Conservation (phyloP, 1,140 invertebrate genomes). For the Manduca sexta region DNA sequence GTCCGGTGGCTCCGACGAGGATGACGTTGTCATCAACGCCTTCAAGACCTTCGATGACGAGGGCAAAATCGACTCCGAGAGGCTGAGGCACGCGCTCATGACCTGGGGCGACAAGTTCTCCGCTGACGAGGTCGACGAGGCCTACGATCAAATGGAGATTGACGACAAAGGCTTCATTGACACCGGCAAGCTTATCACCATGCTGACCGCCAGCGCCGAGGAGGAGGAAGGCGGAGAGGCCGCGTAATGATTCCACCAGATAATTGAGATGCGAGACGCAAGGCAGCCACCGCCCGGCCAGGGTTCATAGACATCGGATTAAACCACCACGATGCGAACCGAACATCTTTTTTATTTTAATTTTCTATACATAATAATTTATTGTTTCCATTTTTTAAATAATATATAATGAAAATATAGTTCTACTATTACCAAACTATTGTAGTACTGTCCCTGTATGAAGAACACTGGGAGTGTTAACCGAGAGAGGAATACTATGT, state of each 20-base stretch:
- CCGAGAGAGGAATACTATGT: conserved; percentile 50
- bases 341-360: conserved; percentile 55
- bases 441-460: conserved; percentile 49
- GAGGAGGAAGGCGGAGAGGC: conserved; percentile 81
- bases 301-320: conserved; percentile 40
- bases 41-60: conserved; percentile 96
- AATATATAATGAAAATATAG: conserved; percentile 73
- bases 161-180: conserved; percentile 95
- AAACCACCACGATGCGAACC: conserved; percentile 48
- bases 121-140: conserved; percentile 93
- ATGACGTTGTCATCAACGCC: conserved; percentile 94
- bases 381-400: conserved; percentile 73
- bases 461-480: background rate
- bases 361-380: conserved; percentile 61
- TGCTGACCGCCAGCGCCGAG: conserved; percentile 88
- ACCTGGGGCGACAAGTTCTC: conserved; percentile 98
- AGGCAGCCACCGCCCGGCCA: conserved; percentile 32
- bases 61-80: conserved; percentile 91
- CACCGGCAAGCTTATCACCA: conserved; percentile 88
- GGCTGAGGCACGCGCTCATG: conserved; percentile 94
- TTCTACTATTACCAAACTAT: conserved; percentile 58
- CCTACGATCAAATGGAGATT: conserved; percentile 96
- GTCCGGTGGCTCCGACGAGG: conserved; percentile 89
- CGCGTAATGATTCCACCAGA: conserved; percentile 65
- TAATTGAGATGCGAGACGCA: conserved; percentile 8